Base-by-base conservation (phyloP, 92 coral and sea anemone genomes). In the Pocillopora meandrina region DNA sequence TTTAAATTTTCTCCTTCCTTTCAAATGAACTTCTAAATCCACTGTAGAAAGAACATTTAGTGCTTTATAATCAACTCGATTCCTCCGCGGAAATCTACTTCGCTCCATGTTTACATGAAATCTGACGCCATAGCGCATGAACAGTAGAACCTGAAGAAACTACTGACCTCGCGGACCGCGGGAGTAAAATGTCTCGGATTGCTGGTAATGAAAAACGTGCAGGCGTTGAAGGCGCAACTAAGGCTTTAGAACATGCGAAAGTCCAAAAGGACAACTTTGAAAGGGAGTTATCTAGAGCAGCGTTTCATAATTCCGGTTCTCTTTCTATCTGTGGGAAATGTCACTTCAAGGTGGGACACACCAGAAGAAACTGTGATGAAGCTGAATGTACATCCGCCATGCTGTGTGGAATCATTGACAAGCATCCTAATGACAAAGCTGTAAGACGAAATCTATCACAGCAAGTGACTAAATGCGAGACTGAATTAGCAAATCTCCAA, bases 301-400 rank as follows among this genome's bases (percentile, higher is more conserved):
- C 7, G 70, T 65, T 65, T 65, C 70, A 65, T 60, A 60, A 60
- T 60, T 59, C 77, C 16, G 87, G 87, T 18, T 61, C 81, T 8
- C 78, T 84, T 47, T 84, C 87, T n/a, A 57, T 76, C 3, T 84
- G 87, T 42, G 82, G 87, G 34, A 72, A 84, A 72, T 84, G 72
- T 62, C 84, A 62, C n/a, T 57, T 64, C 18, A 85, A 78, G 61
- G 52, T 77, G 61, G 84, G 84, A 64, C 89, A 64, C 89, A 85
- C 72, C 12, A 77, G 84, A 76, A 71, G 85, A 64, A 85, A 74
- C 26, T 77, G 89, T 61, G 82, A 77, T 85, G 63, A 75, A 17
- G 82, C 65, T 18, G 72, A 81, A 67, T 78, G 89, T 34, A 74
- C 67, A 56, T 82, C 86, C 14, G 79, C 58, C 64, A 57, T 82